Base-by-base conservation (phyloP, 2,888 invertebrate species). In the Arenicola marina region DNA sequence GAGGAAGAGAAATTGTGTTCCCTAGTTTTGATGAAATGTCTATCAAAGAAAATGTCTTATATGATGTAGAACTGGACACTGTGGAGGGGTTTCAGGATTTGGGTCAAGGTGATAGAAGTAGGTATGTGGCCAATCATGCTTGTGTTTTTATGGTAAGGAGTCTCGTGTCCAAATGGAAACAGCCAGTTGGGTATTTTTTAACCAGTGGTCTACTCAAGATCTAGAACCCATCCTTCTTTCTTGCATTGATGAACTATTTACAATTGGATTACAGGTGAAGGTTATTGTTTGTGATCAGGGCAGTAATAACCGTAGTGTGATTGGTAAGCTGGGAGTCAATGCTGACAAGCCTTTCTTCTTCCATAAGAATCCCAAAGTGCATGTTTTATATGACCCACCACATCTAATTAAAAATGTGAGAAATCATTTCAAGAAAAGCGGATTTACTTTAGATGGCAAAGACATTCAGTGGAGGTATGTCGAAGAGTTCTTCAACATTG, bases 271-370 rank as follows among this genome's bases (percentile, higher is more conserved):
- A 0, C 11, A 26, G 15, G 53, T 34, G 1, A 54, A 51, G 29
- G 29, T 61, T 21, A 11, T 57, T 24, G 28, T 58, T 4, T 63
- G 48, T 51, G 63, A 63, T 33, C 63, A 61, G 51, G 63, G 61
- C 4, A 21, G 53, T 7, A 62, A 65, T 44, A 62, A 62, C 28
- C 7, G 51, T 29, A 29, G n/a, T 32, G 24, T 51, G 1, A 34
- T 61, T 18, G n/a, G n/a, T n/a, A 15, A 1, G 34, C 46, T 62
- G n/a, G 43, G 51, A 24, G 55, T 61, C 21, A 28, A 60, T n/a
- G 21, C 29, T 0, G 48, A 63, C 1, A 33, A 33, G 33, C 63
- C 60, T n/a, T 60, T 24, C 44, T 56, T 63, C 24, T 21, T 56
- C 4, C 51, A 28, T 24, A 31, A 28, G 26, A 56, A 31, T 7